These are phyloP conservation scores for Dendrocincla tyrannina DNA, from an alignment of 2,797 vertebrate genomes.

Conservation along the genomic window DNA sequence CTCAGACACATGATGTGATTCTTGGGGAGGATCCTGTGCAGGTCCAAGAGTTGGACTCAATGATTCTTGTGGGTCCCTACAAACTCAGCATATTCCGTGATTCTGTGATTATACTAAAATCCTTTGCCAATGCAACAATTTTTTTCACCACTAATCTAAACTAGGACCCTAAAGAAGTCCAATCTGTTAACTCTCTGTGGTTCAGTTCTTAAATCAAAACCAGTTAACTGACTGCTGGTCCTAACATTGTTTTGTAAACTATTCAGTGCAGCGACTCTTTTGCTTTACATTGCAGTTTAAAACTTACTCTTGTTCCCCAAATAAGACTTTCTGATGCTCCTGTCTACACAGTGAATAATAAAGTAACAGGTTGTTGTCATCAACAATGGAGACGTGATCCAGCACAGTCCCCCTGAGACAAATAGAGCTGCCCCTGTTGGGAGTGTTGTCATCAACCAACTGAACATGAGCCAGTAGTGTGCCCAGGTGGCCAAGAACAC, in stretches of 20 bases:
- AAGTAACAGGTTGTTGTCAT: neutral
- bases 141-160: neutral
- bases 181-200: neutral
- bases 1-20: neutral
- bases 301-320: neutral
- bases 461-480: neutral
- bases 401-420: neutral
- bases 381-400: neutral
- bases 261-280: neutral
- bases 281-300: neutral
- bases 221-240: neutral
- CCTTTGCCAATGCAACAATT: neutral
- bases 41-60: neutral
- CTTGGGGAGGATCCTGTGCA: neutral
- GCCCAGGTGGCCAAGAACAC: neutral
- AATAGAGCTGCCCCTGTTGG: neutral
- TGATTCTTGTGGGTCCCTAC: neutral
- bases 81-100: neutral
- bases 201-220: neutral
- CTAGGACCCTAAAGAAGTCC: neutral
- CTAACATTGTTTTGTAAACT: neutral
- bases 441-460: rapidly evolving
- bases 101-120: neutral
- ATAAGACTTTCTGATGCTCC: neutral
- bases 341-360: neutral